phyloP scores from a whole-genome alignment of 2,888 invertebrate species.

The Hymenopus coronatus region DNA sequence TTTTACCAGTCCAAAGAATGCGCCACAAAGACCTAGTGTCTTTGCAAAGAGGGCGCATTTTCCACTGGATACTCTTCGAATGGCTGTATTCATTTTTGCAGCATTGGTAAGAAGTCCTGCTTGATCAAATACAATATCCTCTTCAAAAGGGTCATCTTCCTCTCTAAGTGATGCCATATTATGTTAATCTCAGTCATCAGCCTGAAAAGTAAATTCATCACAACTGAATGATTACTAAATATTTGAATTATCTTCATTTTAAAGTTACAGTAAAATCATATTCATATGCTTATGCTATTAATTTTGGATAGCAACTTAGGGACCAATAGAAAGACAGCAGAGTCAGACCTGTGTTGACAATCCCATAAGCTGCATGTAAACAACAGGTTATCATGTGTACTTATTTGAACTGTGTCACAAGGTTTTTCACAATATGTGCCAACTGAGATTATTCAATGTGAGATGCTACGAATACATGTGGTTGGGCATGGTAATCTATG shows the following conservation, averaged over 20 bases:
- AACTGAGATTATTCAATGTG: no score
- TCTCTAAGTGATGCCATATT: conserved; percentile 30
- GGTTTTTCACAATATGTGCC: no score
- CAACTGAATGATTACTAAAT: no score
- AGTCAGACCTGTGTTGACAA: no score
- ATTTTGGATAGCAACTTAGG: not conserved
- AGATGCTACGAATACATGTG: no score
- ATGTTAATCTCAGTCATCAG: conserved; percentile 3
- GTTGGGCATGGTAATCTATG: no score
- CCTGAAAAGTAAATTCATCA: not conserved
- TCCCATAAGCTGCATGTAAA: no score
- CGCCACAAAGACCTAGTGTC: conserved; percentile 45
- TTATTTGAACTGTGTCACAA: no score
- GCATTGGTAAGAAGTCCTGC: conserved; percentile 41
- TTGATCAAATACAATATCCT: conserved; percentile 46
- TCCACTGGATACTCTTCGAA: conserved; percentile 36
- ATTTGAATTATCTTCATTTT: no score
- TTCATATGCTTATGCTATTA: not conserved
- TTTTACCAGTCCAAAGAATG: conserved; percentile 47
- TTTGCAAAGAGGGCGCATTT: conserved; percentile 42
- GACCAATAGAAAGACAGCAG: no score
- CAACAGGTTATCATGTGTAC: no score
- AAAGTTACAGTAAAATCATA: no score
- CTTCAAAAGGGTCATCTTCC: conserved; percentile 43
- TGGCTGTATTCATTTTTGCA: conserved; percentile 36